Evolutionary conservation across 1,140 invertebrate genomes (phyloP), one percentile per base, ranked within the genome.

Genomic region (Streblospio benedicti): DNA sequence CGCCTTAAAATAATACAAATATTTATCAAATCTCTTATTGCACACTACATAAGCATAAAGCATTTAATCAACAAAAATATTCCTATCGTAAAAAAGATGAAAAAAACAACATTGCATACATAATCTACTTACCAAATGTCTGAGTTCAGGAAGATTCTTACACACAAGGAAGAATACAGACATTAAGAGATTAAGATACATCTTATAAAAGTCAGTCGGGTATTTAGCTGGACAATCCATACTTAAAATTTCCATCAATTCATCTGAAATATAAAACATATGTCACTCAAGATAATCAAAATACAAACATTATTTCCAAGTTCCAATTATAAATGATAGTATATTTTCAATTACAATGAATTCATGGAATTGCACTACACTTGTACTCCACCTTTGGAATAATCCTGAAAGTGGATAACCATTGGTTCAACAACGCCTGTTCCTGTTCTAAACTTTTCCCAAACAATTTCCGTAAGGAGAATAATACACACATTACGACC

Each of bases 101-200:
- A 49, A 16, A 27, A 23, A 23, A 27, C 12, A 2, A 20, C 12
- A 27, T 41, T 35, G 25, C 14, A 43, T 32, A 12, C 27, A 31
- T 2, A 4, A 23, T 5, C 30, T 76, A 87, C 86, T 68, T 85
- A 85, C 73, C 83, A 85, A 64, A 63, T 80, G 72, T 56, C 71
- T 64, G 28, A 93, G 77, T 75, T 93, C 90, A 6, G 83, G 84
- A 6, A 91, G 73, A 81, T 92, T 88, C 43, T 88, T 78, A 74
- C 89, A 91, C 28, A 85, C 85, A 67, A 85, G 80, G 65, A 86
- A 87, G 74, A 90, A 93, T 6, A 90, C 85, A 59, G 85, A 86
- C 0, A 93, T 73, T 69, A 92, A 87, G 18, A 89, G 77, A 71
- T 85, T 87, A 27, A 92, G 70, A 73, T 90, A 93, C 73, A 86